Base-by-base conservation (phyloP, 2,888 invertebrate genomes). In the Myathropa florea region DNA sequence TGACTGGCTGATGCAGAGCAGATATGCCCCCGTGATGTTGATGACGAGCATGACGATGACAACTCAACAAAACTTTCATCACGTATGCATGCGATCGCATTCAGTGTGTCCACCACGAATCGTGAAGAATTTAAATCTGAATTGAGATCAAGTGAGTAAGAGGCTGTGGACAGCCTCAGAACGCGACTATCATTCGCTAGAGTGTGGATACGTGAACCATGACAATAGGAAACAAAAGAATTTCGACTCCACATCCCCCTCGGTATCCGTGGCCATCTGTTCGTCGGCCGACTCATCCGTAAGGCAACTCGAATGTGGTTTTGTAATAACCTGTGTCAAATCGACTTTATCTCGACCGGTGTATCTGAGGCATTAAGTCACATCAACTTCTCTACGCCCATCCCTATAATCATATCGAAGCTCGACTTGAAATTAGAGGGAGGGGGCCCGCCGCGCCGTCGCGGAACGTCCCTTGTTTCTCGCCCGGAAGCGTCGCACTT, bases 401-500 rank as follows among this genome's bases (percentile, higher is more conserved):
- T 86, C 83, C 78, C 65, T 63, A 61, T 59, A 86, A 65, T 82
- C 68, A 86, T 61, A 82, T 78, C 71, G 72, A 72, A 64, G 61
- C 81, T 77, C 26, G 36, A n/a, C 18, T 71, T 33, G 36, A 76
- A 80, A 76, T 76, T 65, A 46, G 36, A 59, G 10, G 28, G 57
- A 65, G 14, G 57, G 18, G 18, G 18, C 12, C 12, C 23, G 23
- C 55, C 6, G 55, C 2, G 55, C 4, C 46, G 12, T 0, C 18
- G n/a, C 53, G 14, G 57, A 46, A 53, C 72, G 53, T 73, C 68
- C 63, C 81, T 33, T 68, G 68, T 63, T 72, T 71, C 81, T 68
- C 65, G 86, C 86, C 86, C 86, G 86, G 86, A 83, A 86, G 86
- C 86, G 79, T 68, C 81, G 23, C 21, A 68, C 72, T 72, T 77